Conservation (phyloP, 2,113 vertebrate genomes). For the Neoarius graeffei region DNA sequence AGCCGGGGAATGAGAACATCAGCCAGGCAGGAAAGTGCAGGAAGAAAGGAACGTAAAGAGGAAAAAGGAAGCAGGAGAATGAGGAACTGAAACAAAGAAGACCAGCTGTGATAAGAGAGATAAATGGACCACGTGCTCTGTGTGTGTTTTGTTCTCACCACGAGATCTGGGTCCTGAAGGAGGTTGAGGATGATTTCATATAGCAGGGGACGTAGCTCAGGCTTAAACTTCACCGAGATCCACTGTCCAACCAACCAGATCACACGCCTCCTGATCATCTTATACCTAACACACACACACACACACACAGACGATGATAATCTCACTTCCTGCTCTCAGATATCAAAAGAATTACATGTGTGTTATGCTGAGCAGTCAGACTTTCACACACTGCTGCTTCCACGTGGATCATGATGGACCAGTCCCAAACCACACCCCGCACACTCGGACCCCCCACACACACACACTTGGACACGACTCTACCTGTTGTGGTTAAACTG, state of each 20-base stretch:
- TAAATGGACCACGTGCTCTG: too few species aligned
- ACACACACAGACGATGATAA: not conserved
- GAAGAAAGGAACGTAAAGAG: too few species aligned
- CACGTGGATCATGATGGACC: not conserved
- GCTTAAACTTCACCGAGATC: slow-evolving; percentile 97
- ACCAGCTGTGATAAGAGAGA: too few species aligned
- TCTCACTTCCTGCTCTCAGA: not conserved
- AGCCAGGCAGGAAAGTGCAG: not conserved
- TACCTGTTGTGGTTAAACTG: slow-evolving; percentile 93
- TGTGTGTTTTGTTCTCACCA: slow-evolving; percentile 75
- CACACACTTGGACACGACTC: not conserved
- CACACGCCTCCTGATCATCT: slow-evolving; percentile 89
- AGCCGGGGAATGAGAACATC: too few species aligned
- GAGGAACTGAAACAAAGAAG: too few species aligned
- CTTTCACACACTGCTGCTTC: not conserved
- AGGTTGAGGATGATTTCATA: slow-evolving; percentile 90
- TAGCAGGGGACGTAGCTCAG: slow-evolving; percentile 89
- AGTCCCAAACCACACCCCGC: not conserved
- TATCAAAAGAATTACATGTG: not conserved
- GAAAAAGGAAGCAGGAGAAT: too few species aligned
- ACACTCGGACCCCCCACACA: not conserved
- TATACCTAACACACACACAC: slow-evolving; percentile 77
- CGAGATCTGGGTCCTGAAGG: slow-evolving; percentile 95
- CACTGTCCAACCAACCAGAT: slow-evolving; percentile 98
- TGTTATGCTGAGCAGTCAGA: not conserved